Percentiles rank a stretch among this genome's conserved stretches.
Evolutionary conservation across 2,888 invertebrate genomes (phyloP).

Genomic region (Cactoblastis cactorum): DNA sequence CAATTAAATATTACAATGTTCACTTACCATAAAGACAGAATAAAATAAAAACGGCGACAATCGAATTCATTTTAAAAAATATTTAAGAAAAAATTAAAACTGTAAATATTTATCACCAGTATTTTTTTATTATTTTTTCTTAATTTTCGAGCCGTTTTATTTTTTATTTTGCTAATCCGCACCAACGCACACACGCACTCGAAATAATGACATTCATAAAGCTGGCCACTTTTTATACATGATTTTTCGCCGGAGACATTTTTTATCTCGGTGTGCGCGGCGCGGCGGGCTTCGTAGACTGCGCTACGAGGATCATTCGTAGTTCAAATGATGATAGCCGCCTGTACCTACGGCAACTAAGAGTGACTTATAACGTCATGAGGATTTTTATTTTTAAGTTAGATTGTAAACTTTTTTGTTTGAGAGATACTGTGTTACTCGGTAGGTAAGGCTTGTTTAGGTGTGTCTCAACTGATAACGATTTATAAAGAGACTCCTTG

Average conservation of each 20-base stretch:
- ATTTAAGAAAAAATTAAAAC: conserved; percentile 14
- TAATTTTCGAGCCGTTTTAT: conserved; percentile 18
- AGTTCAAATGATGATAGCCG: conserved; percentile 38
- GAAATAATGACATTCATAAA: conserved; percentile 36
- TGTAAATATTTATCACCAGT: conserved; percentile 5
- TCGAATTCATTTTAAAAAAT: conserved; percentile 33
- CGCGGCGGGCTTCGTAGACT: conserved; percentile 27
- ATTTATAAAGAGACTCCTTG: no score
- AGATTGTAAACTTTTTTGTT: neutral
- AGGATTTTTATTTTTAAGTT: neutral
- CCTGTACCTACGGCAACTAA: conserved; percentile 27
- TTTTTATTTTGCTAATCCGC: conserved; percentile 26
- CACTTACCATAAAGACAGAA: conserved; percentile 45
- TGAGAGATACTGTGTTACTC: no score
- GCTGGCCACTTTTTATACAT: conserved; percentile 52
- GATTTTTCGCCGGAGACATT: conserved; percentile 29
- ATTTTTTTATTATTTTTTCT: conserved; percentile 20
- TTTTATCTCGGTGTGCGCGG: conserved; percentile 24
- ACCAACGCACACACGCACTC: conserved; percentile 33
- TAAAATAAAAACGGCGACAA: conserved; percentile 37
- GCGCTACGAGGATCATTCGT: conserved; percentile 22
- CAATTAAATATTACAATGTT: neutral
- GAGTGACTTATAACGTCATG: conserved; percentile 12
- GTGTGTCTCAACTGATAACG: no score
- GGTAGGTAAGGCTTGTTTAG: no score